Conservation (phyloP, 2,113 vertebrate genomes). For the Vulpes ferrilata region DNA sequence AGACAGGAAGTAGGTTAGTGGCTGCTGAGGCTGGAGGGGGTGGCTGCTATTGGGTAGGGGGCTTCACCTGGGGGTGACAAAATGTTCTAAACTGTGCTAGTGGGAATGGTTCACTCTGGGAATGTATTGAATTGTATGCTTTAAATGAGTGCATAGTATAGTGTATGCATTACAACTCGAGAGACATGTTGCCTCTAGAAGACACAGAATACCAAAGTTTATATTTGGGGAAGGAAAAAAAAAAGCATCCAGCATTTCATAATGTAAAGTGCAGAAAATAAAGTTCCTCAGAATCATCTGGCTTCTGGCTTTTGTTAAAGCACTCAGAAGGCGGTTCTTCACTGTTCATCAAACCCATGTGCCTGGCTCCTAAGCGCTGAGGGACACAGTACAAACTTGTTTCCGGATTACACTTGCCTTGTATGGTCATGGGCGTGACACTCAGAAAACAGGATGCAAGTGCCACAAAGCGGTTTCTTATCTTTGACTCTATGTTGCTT, state of each 20-base stretch:
- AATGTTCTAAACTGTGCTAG: neutral
- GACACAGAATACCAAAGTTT: neutral
- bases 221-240: neutral
- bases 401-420: neutral
- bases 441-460: neutral
- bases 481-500: neutral
- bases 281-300: neutral
- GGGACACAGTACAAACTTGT: rapidly evolving
- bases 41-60: neutral
- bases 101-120: neutral
- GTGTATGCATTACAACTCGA: neutral
- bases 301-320: neutral
- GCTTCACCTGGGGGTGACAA: neutral
- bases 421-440: neutral
- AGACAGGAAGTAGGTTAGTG: neutral
- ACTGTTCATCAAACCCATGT: neutral
- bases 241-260: neutral
- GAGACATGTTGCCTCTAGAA: neutral
- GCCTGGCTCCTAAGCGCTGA: neutral
- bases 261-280: neutral
- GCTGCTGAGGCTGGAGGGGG: neutral
- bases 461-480: neutral
- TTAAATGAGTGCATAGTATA: neutral
- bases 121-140: neutral
- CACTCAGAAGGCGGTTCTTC: neutral